Evolutionary conservation across 1,140 invertebrate species (phyloP), one percentile per base, ranked within the genome.

Genomic region (Xylocopa sonorina): DNA sequence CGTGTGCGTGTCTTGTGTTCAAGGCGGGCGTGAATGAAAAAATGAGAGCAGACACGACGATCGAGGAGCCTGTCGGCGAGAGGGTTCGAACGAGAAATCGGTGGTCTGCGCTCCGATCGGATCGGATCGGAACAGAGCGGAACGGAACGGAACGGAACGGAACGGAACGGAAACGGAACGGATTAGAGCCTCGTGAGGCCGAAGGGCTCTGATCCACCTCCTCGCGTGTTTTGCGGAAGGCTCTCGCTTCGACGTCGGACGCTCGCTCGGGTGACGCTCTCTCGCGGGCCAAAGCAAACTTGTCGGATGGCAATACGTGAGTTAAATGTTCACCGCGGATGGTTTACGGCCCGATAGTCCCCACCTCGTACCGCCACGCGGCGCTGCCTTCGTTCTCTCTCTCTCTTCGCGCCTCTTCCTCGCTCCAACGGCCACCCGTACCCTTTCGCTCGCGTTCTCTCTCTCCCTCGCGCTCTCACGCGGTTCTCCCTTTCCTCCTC

Each of bases 261-360:
- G 77, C 73, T 89, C 87, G 86, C 81, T 91, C 90, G 90, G 87
- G 91, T 89, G 89, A 92, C 91, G 91, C 91, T 92, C 91, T 92
- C 90, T 91, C 91, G 91, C 91, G 91, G 91, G 89, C 90, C 89
- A 92, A 92, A 92, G 92, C 92, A 93, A 93, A 93, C 92, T 93
- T 92, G 92, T 93, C 92, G 90, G 92, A 93, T 92, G 92, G 92
- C 92, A 92, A 93, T 93, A 93, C 92, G 92, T 93, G 92, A 93
- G 92, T 93, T 93, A 93, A 93, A 93, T 93, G 92, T 92, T 93
- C 90, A 90, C 91, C 92, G 92, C 91, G 92, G 91, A 92, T 93
- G 92, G 92, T 93, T 93, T 92, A 92, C 92, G 92, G 92, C 92
- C 92, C 92, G 90, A 92, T 92, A 92, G 92, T 92, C 91, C 91